Conservation (phyloP, 1,140 invertebrate genomes). For the Cardiocondyla obscurior region DNA sequence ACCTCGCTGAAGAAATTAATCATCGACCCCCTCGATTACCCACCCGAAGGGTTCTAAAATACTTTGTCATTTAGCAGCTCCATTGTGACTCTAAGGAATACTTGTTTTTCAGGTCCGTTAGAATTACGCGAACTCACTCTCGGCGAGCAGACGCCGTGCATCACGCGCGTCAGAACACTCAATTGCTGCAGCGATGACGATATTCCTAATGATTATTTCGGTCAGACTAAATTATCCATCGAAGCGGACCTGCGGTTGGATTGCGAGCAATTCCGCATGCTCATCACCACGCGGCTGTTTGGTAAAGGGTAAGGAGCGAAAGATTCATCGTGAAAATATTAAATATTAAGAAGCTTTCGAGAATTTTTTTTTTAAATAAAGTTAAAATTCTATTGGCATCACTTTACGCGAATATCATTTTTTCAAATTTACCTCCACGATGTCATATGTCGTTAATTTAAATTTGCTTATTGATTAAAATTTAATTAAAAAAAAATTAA, state of each 20-base stretch:
- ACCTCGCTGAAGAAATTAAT: constrained; percentile 5
- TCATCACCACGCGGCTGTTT: constrained; percentile 83
- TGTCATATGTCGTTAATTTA: neutral
- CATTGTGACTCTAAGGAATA: neutral
- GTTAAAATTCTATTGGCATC: neutral
- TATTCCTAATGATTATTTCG: constrained; percentile 33
- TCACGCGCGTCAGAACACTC: constrained; percentile 78
- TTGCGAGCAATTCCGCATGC: constrained; percentile 85
- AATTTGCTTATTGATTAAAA: neutral
- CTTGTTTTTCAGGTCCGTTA: constrained; percentile 72
- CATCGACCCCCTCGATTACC: too few relatives aligned
- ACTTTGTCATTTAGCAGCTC: constrained; percentile 14
- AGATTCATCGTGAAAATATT: neutral
- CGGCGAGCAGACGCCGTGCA: constrained; percentile 81
- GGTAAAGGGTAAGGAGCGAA: constrained; percentile 81
- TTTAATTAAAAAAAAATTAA: neutral
- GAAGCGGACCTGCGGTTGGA: constrained; percentile 83
- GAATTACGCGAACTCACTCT: constrained; percentile 80
- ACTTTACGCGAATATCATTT: neutral
- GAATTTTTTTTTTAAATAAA: neutral
- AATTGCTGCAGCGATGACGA: constrained; percentile 78
- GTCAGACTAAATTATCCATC: constrained; percentile 81
- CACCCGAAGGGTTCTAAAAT: neutral
- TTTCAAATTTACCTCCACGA: constrained; percentile 3
- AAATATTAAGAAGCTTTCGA: neutral